A percentile compares a stretch with the other conserved stretches of the same genome.
Evolutionary conservation across 2,113 vertebrate species (phyloP).

Genomic region (Solenodon paradoxus): DNA sequence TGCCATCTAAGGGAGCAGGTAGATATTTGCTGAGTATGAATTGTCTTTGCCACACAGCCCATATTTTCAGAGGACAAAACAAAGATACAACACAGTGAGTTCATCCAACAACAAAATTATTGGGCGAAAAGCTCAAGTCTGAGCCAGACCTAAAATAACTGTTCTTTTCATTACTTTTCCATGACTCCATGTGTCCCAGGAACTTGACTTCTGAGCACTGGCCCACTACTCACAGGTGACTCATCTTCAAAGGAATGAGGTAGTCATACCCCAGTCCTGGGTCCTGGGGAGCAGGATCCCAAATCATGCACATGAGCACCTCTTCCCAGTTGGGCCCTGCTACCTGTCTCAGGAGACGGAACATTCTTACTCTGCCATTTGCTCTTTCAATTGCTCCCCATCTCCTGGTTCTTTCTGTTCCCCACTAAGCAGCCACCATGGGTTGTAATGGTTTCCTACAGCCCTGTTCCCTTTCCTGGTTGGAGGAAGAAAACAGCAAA

Average conservation of each 20-base stretch:
- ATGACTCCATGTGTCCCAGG: background rate
- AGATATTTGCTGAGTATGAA: background rate
- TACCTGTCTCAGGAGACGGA: background rate
- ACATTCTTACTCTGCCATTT: background rate
- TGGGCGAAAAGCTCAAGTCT: background rate
- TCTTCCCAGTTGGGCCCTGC: background rate
- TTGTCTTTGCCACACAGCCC: background rate
- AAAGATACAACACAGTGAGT: background rate
- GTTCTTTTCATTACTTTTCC: background rate
- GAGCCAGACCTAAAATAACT: background rate
- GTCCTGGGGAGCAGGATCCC: background rate
- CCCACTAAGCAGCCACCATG: too few relatives aligned
- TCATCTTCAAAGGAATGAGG: background rate
- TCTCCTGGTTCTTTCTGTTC: too few relatives aligned
- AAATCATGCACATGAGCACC: background rate
- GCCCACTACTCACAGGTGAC: background rate
- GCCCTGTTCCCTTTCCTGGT: background rate
- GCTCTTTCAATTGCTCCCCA: background rate
- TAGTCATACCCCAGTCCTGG: background rate
- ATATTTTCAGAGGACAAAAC: background rate
- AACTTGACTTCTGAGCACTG: background rate
- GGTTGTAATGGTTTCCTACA: background rate
- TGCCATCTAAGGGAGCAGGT: background rate
- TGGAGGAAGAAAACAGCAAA: background rate
- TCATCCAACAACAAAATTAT: background rate